Conservation (phyloP, 2,888 invertebrate species). For the Antheraea assamensis region DNA sequence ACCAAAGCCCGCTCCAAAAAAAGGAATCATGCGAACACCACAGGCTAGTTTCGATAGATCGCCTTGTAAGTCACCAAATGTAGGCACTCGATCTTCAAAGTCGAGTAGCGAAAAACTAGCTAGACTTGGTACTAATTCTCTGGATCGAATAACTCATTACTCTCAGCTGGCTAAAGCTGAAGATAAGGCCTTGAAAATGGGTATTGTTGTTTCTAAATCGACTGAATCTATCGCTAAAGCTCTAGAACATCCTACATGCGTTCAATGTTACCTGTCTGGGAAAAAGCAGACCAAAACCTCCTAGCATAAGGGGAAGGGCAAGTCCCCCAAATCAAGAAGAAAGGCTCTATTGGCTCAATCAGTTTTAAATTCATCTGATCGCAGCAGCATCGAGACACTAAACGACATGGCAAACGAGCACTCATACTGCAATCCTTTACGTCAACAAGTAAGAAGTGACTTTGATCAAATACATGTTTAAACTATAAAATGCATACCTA, state of each 20-base stretch:
- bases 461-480: slow-evolving; percentile 84
- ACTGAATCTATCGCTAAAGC: slow-evolving; percentile 80
- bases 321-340: slow-evolving; percentile 80
- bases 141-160: slow-evolving; percentile 75
- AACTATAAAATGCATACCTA: slow-evolving; percentile 27
- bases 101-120: slow-evolving; percentile 72
- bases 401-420: slow-evolving; percentile 61
- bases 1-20: slow-evolving; percentile 76
- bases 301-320: slow-evolving; percentile 86
- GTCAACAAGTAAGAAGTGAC: slow-evolving; percentile 58
- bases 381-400: slow-evolving; percentile 74
- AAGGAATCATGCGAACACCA: slow-evolving; percentile 78
- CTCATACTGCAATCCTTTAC: slow-evolving; percentile 61
- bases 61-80: slow-evolving; percentile 72
- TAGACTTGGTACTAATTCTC: slow-evolving; percentile 73
- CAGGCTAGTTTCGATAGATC: slow-evolving; percentile 78
- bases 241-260: slow-evolving; percentile 87
- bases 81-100: slow-evolving; percentile 71
- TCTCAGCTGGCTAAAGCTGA: slow-evolving; percentile 77
- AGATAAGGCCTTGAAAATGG: slow-evolving; percentile 78
- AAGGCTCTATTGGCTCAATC: slow-evolving; percentile 64
- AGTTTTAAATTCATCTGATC: slow-evolving; percentile 68
- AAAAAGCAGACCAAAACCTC: slow-evolving; percentile 82
- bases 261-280: slow-evolving; percentile 87
- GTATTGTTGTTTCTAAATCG: slow-evolving; percentile 81